Evolutionary conservation across 2,888 invertebrate species (phyloP), one percentile per base, ranked within the genome.

Genomic region (Himalopsyche anomala): DNA sequence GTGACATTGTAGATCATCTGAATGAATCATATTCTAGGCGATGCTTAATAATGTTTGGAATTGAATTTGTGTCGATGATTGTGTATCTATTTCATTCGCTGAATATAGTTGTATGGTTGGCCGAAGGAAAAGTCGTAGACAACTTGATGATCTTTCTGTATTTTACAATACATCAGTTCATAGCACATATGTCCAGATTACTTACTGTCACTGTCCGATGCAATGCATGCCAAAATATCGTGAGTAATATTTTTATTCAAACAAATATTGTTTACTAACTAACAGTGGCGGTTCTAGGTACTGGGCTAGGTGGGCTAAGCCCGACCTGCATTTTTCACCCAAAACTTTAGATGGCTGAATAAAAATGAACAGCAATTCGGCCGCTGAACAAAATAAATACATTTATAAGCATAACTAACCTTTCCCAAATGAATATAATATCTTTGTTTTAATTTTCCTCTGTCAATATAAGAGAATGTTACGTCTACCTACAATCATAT

Each of bases 81-180:
- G 15, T 80, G 38, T 40, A 80, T 80, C 36, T 80, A 42, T 80
- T 80, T 36, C 42, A 80, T 80, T 38, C 40, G 40, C 9, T 80
- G 80, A 80, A 80, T 80, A n/a, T 36, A 80, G 8, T 42, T n/a
- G 42, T 40, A 40, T 80, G 80, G 80, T 40, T 80, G 8, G 38
- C 8, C n/a, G 42, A 80, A 40, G 80, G 42, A 38, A 36, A 80
- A 12, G n/a, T 40, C 8, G 6, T 40, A 11, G 42, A 80, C n/a
- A 19, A 38, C 8, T 42, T 80, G 40, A 8, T 40, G 1, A 80
- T 80, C 36, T 80, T 80, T 80, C 36, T 80, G 38, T 80, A 40
- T 36, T 80, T 80, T 36, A 40, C 40, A 5, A 40, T 80, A 42
- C 42, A 80, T 15, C 80, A 80, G n/a, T 17, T 9, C 40, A 8